These are phyloP conservation scores for Notodonta ziczac DNA, from an alignment of 2,888 invertebrate genomes.

Conservation along the genomic window DNA sequence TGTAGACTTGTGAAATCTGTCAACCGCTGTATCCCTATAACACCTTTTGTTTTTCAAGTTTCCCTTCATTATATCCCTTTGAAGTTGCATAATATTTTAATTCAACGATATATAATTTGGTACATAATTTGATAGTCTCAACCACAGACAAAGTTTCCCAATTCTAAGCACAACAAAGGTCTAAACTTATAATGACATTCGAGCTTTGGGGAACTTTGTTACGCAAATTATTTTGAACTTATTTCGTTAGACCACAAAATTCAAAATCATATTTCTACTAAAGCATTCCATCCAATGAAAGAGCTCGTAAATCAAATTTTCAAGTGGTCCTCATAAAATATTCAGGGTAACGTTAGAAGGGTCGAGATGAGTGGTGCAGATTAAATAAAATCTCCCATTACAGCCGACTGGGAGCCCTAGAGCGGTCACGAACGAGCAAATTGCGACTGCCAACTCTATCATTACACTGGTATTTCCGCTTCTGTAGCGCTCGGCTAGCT, in stretches of 20 bases:
- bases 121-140: too few relatives aligned
- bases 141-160: too few relatives aligned
- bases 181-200: neutral
- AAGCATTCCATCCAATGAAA: neutral
- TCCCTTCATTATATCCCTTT: too few relatives aligned
- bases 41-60: too few relatives aligned
- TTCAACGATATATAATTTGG: too few relatives aligned
- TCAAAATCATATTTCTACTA: neutral
- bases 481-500: slow-evolving; percentile 27
- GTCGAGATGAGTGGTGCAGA: slow-evolving; percentile 34
- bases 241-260: neutral
- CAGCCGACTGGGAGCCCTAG: slow-evolving; percentile 35
- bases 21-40: too few relatives aligned
- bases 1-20: too few relatives aligned
- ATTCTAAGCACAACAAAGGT: too few relatives aligned
- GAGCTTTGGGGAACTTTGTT: neutral
- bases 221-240: slow-evolving; percentile 2
- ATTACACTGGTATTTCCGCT: slow-evolving; percentile 65
- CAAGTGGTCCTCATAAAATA: slow-evolving; percentile 24
- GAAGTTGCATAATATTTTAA: too few relatives aligned
- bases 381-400: slow-evolving; percentile 39
- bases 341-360: slow-evolving; percentile 21
- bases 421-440: slow-evolving; percentile 58
- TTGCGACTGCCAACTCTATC: slow-evolving; percentile 44
- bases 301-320: slow-evolving; percentile 12